Conservation (phyloP, 2,113 vertebrate species). For the Tricholaema leucomelas region DNA sequence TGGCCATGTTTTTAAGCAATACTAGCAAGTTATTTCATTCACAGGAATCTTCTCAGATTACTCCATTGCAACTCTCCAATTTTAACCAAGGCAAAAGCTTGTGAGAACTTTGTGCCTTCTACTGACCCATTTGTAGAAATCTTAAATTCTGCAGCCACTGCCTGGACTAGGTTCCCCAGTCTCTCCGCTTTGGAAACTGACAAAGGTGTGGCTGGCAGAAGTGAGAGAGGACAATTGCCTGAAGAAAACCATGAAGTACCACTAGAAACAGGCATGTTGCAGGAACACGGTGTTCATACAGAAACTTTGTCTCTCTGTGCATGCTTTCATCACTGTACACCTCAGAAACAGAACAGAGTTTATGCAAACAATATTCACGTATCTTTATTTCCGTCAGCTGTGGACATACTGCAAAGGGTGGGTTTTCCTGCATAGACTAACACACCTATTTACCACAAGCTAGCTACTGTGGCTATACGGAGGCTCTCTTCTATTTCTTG, state of each 20-base stretch:
- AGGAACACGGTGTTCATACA: not conserved
- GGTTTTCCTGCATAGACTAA: not conserved
- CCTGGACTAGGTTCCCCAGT: not conserved
- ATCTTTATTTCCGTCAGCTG: not conserved
- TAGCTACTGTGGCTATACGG: not conserved
- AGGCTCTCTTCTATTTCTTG: not conserved
- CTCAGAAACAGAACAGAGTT: not conserved
- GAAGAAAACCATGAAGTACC: not conserved
- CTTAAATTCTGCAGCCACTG: not conserved
- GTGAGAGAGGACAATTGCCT: not conserved
- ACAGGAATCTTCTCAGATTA: not conserved
- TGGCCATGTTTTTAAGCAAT: not conserved
- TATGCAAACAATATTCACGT: accelerated
- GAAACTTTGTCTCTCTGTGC: not conserved
- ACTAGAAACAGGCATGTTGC: not conserved
- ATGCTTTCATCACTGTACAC: not conserved
- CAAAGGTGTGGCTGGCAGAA: not conserved
- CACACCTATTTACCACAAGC: not conserved
- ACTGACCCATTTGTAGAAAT: not conserved
- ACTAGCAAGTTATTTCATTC: not conserved
- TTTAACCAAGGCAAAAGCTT: not conserved
- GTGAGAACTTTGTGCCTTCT: not conserved
- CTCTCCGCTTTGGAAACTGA: not conserved
- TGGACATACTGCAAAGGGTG: accelerated
- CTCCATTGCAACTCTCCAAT: not conserved